Evolutionary conservation across 53 echinoderm and acorn worm genomes (phyloP).

Genomic region (Holothuria leucospilota): DNA sequence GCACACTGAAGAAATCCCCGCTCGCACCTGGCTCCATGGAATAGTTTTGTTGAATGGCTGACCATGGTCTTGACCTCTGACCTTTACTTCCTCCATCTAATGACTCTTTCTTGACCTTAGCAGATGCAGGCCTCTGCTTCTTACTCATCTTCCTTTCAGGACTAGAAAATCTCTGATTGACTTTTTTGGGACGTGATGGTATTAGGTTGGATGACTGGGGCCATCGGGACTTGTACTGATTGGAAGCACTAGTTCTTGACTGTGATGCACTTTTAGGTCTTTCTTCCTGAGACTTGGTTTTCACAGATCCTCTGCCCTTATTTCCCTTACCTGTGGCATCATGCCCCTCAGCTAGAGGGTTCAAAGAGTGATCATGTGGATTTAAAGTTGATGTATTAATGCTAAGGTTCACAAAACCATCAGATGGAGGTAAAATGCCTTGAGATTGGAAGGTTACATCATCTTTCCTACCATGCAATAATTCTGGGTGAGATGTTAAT

Average conservation of each 20-base stretch:
- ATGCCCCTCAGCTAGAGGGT: too few relatives aligned
- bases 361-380: background rate
- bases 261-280: background rate
- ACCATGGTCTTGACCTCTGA: conserved; percentile 70
- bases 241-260: background rate
- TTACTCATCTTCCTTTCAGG: conserved; percentile 2
- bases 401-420: background rate
- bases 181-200: background rate
- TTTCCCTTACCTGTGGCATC: too few relatives aligned
- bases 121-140: conserved; percentile 60
- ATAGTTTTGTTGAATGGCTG: conserved; percentile 21
- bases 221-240: conserved; percentile 29
- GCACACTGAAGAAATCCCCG: conserved; percentile 71
- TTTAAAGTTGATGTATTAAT: background rate
- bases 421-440: background rate
- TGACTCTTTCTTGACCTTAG: background rate
- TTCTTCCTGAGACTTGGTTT: background rate
- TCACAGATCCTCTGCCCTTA: too few relatives aligned
- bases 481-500: too few relatives aligned
- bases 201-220: conserved; percentile 27
- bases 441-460: background rate
- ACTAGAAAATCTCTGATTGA: background rate
- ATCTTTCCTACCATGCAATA: background rate
- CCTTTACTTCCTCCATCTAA: conserved; percentile 40
- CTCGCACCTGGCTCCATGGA: conserved; percentile 7